A percentile compares a stretch with the other conserved stretches of the same genome.
Conservation (phyloP, 2,797 vertebrate genomes). For the Coluber constrictor region DNA sequence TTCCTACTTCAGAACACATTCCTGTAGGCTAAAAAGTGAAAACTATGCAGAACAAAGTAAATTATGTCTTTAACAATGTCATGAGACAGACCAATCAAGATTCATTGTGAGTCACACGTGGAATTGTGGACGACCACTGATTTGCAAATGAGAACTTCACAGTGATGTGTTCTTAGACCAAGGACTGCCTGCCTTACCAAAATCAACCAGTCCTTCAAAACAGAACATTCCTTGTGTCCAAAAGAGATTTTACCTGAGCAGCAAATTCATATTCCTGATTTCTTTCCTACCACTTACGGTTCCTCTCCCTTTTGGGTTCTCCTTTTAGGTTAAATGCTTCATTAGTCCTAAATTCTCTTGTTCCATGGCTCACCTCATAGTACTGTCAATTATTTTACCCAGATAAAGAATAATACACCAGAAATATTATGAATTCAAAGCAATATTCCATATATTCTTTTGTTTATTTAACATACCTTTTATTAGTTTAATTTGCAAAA, state of each 20-base stretch:
- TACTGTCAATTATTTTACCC: not conserved
- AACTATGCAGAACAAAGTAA: not conserved
- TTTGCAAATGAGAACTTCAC: not conserved
- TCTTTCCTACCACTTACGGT: no score
- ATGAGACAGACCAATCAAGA: not conserved
- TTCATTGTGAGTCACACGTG: not conserved
- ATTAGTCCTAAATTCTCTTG: not conserved
- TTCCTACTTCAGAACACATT: not conserved
- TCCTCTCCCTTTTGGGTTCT: not conserved
- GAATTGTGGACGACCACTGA: not conserved
- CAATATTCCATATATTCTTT: not conserved
- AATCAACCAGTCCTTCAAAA: no score
- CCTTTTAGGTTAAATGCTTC: not conserved
- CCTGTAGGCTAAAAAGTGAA: not conserved
- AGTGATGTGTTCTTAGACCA: not conserved
- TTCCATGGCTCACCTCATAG: not conserved
- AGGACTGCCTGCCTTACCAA: not conserved
- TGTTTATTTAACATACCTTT: not conserved
- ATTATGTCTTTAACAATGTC: no score
- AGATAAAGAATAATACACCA: not conserved
- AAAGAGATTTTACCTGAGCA: not conserved
- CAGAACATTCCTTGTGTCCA: not conserved
- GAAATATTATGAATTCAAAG: not conserved
- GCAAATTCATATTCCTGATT: not conserved
- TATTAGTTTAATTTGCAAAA: not conserved